phyloP scores from a whole-genome alignment of 2,797 vertebrate genomes.

The Crenuchus spilurus region DNA sequence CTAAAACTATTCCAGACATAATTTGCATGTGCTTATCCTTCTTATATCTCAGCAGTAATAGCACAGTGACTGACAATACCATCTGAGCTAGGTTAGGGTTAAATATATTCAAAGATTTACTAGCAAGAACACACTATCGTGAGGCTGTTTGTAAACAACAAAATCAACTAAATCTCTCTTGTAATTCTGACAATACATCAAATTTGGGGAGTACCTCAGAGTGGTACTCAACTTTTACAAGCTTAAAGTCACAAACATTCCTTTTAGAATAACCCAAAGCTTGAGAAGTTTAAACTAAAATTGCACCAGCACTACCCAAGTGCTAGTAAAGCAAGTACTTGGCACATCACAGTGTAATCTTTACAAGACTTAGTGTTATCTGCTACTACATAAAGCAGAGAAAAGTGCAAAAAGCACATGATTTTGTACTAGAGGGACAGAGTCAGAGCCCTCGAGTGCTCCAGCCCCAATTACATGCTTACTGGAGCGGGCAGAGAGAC shows the following conservation, averaged over 20 bases:
- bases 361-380: not conserved
- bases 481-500: slow-evolving; percentile 15
- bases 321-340: not conserved
- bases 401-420: slow-evolving; percentile 8
- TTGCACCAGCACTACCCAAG: not conserved
- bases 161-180: too few species aligned
- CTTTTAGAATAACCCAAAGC: not conserved
- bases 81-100: not conserved
- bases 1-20: slow-evolving; percentile 37
- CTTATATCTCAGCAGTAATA: not conserved
- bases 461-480: slow-evolving; percentile 40
- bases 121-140: too few species aligned
- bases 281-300: not conserved
- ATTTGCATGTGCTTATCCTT: slow-evolving; percentile 7
- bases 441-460: not conserved
- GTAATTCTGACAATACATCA: too few species aligned
- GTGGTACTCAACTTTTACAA: too few species aligned
- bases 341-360: not conserved
- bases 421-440: not conserved
- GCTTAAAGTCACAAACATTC: too few species aligned
- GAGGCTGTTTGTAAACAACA: too few species aligned
- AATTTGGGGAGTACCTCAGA: too few species aligned
- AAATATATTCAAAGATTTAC: not conserved
- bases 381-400: not conserved
- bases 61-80: not conserved